A percentile compares a stretch with the other conserved stretches of the same genome.
phyloP scores from a whole-genome alignment of 2,113 vertebrate genomes.

The Takifugu bimaculatus region DNA sequence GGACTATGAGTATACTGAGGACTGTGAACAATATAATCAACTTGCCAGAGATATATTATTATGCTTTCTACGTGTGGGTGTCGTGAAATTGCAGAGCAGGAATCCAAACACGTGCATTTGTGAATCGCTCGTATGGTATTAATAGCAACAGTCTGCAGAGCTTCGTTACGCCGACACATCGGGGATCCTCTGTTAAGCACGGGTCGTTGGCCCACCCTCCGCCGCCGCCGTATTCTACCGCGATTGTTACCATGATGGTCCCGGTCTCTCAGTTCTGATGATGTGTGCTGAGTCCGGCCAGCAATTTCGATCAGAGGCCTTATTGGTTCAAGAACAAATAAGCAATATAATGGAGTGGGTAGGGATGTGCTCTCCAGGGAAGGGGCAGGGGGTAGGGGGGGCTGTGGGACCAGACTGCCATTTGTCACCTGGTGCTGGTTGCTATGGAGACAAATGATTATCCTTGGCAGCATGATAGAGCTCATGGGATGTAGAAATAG shows the following conservation, averaged over 20 bases:
- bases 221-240: background rate
- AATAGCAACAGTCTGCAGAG: background rate
- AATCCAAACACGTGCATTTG: background rate
- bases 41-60: background rate
- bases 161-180: background rate
- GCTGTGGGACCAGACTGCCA: constrained; percentile 22
- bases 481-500: constrained; percentile 45
- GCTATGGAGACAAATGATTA: constrained; percentile 56
- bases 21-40: background rate
- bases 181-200: background rate
- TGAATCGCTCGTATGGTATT: background rate
- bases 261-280: constrained; percentile 16
- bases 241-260: constrained; percentile 4
- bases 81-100: background rate
- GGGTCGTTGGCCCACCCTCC: constrained; percentile 6
- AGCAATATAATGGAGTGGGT: constrained; percentile 22
- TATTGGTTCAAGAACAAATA: constrained; percentile 38
- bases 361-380: constrained; percentile 28
- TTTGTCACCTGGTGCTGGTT: constrained; percentile 47
- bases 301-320: constrained; percentile 20
- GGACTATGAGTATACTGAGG: background rate
- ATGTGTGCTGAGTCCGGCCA: constrained; percentile 12
- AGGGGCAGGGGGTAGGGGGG: background rate
- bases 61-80: background rate
- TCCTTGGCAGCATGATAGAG: constrained; percentile 24